These are phyloP conservation scores for Lucilia sericata DNA, from an alignment of 1,140 invertebrate species.

Conservation along the genomic window DNA sequence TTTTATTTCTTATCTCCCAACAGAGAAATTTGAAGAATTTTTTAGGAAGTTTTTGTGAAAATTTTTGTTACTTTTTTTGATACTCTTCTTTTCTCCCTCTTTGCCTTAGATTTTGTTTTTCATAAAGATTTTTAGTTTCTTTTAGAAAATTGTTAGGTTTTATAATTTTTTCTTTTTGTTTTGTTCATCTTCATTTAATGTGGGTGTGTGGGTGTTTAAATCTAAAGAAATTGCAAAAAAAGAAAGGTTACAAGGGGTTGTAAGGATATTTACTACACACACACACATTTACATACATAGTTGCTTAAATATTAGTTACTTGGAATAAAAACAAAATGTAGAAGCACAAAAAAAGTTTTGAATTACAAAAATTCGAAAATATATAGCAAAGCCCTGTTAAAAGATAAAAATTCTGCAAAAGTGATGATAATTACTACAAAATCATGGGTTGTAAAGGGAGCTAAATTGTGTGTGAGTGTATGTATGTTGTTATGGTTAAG, in stretches of 20 bases:
- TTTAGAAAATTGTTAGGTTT: too few species aligned
- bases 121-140: neutral
- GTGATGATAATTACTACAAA: neutral
- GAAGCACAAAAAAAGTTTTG: neutral
- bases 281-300: neutral
- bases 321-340: too few species aligned
- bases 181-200: neutral
- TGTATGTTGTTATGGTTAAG: neutral
- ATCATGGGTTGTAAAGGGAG: neutral
- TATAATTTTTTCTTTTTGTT: neutral
- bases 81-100: neutral
- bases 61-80: neutral
- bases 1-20: neutral
- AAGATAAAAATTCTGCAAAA: neutral
- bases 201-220: neutral
- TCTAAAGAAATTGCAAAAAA: too few species aligned
- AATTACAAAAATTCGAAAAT: neutral
- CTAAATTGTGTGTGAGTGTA: neutral
- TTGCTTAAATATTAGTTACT: too few species aligned
- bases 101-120: neutral
- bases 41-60: conserved; percentile 3
- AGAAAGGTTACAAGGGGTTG: neutral
- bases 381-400: too few species aligned
- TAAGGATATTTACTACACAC: neutral
- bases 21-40: neutral